Base-by-base conservation (phyloP, 2,113 vertebrate genomes). In the Nibea albiflora region DNA sequence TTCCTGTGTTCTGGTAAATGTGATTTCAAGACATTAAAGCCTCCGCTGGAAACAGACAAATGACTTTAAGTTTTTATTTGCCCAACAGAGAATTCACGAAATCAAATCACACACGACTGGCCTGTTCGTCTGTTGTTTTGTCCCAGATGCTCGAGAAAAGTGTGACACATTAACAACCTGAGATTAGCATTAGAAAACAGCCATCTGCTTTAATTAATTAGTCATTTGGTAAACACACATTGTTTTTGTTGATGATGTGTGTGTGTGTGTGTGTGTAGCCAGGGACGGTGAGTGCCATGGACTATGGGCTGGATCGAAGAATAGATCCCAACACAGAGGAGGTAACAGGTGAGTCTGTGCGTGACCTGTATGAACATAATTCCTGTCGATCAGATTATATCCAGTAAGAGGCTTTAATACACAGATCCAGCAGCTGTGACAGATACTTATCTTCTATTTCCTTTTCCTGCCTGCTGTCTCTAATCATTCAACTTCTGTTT, bases 231-330 rank as follows among this genome's bases (percentile, higher is more conserved):
- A 66, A 87, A 77, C 50, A 73, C 73, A 74, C 60, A 20, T 35
- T 66, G 0, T 11, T 42, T 53, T 64, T 66, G 16, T 52, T 42
- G 49, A 62, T 60, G 54, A 42, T 62, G 46, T 76, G 4, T 4
- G 3, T 76, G 44, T 46, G 44, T 72, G 0, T 76, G 24, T 86
- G 69, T 78, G 28, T 73, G 86, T 80, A 99, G 98, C 98, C 98
- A 0, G 97, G 97, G 85, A 95, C 95, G 64, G 90, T 96, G 67
- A 95, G 97, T 0, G 94, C 92, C 56, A 96, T 99, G 61, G 97
- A 99, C 84, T 97, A 97, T 0, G 98, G 98, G 44, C 69, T 97
- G 80, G 94, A 99, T 44, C 95, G 98, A 1, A 95, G 94, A 44
- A 93, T 92, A 1, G 95, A 99, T 70, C 97, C 98, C 1, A 97